phyloP scores from a whole-genome alignment of 2,113 vertebrate species.

The Pterocles orientalis region DNA sequence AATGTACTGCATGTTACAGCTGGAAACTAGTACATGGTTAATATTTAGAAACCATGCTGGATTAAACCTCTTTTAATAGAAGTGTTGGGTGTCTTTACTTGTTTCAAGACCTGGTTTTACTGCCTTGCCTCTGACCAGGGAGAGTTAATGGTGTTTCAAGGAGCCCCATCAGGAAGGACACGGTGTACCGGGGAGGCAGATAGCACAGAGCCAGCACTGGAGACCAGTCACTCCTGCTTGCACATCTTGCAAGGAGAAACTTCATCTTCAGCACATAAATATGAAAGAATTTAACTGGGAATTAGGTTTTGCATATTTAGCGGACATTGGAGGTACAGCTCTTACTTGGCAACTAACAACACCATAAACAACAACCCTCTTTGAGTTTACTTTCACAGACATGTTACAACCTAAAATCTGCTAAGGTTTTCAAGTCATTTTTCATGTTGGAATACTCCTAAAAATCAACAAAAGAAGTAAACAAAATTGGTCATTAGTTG shows the following conservation, averaged over 20 bases:
- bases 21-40: constrained; percentile 18
- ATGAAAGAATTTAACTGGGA: background rate
- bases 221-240: background rate
- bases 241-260: background rate
- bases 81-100: background rate
- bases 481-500: background rate
- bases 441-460: background rate
- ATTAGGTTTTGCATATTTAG: background rate
- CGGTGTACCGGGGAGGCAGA: rapidly evolving
- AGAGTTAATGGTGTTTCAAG: background rate
- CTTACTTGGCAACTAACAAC: background rate
- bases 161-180: background rate
- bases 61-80: constrained; percentile 68
- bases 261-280: background rate
- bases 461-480: background rate
- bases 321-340: background rate
- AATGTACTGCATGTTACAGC: constrained; percentile 68
- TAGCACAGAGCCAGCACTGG: background rate
- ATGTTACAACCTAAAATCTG: background rate
- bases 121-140: background rate
- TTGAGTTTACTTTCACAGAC: background rate
- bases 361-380: background rate
- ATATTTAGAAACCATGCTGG: constrained; percentile 49
- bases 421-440: background rate
- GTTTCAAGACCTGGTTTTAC: background rate